Evolutionary conservation across 2,113 vertebrate species (phyloP).

Genomic region (Spea bombifrons): DNA sequence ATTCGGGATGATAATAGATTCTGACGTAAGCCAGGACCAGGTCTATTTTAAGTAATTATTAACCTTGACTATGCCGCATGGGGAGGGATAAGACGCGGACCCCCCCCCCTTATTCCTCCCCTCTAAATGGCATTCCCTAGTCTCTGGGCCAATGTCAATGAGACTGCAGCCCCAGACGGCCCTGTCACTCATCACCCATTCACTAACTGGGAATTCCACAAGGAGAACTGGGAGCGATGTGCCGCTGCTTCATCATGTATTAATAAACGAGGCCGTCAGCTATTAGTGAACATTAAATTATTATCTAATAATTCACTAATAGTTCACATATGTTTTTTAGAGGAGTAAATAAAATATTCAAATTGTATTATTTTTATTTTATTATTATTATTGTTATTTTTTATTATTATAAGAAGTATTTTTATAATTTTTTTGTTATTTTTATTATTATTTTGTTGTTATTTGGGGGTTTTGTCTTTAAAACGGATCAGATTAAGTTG

Average conservation of each 20-base stretch:
- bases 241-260: neutral
- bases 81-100: neutral
- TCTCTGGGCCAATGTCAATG: neutral
- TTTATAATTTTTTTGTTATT: neutral
- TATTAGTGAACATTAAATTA: neutral
- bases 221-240: too few relatives aligned
- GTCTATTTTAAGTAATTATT: neutral
- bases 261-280: neutral
- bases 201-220: neutral
- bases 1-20: too few relatives aligned
- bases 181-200: slow-evolving; percentile 16
- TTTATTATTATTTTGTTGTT: neutral
- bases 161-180: neutral
- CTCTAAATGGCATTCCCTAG: neutral
- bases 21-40: too few relatives aligned
- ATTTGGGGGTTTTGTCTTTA: neutral
- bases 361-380: too few relatives aligned
- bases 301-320: neutral
- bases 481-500: neutral
- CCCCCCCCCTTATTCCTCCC: slow-evolving; percentile 2
- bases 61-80: slow-evolving; percentile 8
- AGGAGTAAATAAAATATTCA: too few relatives aligned
- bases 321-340: too few relatives aligned
- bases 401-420: neutral
- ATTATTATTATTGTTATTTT: too few relatives aligned